A percentile compares a stretch with the other conserved stretches of the same genome.
Conservation (phyloP, 2,797 vertebrate species). For the Spinus pinus region DNA sequence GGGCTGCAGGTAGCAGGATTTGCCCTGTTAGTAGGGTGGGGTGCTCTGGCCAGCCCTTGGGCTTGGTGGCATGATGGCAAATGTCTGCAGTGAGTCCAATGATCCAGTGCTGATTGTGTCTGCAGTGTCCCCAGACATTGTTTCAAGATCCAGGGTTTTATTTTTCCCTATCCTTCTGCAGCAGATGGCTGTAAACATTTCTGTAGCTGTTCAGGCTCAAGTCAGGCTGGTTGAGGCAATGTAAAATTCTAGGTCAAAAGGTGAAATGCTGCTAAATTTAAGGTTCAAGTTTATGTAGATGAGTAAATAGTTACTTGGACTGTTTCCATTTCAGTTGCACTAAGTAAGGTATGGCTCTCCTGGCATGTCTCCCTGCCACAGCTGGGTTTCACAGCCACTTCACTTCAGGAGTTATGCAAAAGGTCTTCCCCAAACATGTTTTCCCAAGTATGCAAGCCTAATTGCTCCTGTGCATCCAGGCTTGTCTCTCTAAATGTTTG, state of each 20-base stretch:
- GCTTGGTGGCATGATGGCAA: neutral
- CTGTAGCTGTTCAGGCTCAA: slow-evolving; percentile 46
- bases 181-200: neutral
- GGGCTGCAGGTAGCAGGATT: neutral
- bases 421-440: neutral
- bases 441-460: neutral
- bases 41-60: neutral
- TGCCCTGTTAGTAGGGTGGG: neutral
- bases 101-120: fast-evolving
- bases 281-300: slow-evolving; percentile 5
- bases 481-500: slow-evolving; percentile 10
- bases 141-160: neutral
- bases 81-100: neutral
- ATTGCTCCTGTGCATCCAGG: neutral
- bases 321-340: neutral
- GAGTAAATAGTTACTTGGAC: slow-evolving; percentile 33
- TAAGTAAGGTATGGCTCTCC: neutral
- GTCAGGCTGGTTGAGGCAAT: neutral
- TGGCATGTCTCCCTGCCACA: neutral
- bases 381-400: neutral
- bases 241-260: slow-evolving; percentile 47
- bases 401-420: neutral
- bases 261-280: slow-evolving; percentile 44
- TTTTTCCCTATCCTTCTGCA: neutral
- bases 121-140: neutral